phyloP scores from a whole-genome alignment of 2,797 vertebrate species.

The Hippoglossus hippoglossus region DNA sequence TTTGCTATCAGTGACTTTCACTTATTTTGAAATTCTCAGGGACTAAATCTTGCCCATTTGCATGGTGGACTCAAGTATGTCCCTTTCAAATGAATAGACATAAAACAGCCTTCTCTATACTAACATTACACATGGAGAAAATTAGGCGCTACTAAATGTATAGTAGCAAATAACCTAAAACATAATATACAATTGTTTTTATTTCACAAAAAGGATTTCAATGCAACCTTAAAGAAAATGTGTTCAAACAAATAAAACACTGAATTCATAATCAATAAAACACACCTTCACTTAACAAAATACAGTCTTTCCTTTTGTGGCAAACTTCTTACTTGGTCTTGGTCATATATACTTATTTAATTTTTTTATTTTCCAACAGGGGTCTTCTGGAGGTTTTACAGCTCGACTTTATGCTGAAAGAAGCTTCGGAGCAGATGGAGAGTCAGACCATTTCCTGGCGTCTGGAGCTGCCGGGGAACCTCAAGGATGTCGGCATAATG shows the following conservation, averaged over 20 bases:
- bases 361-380: slow-evolving; percentile 56
- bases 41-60: too few species aligned
- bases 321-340: too few species aligned
- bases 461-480: slow-evolving; percentile 80
- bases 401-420: slow-evolving; percentile 80
- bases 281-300: background rate
- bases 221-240: too few species aligned
- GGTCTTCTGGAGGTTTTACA: slow-evolving; percentile 84
- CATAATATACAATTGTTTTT: too few species aligned
- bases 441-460: slow-evolving; percentile 82
- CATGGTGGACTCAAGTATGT: too few species aligned
- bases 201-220: too few species aligned
- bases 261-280: background rate
- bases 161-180: too few species aligned
- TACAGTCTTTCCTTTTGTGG: background rate
- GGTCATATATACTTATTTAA: background rate
- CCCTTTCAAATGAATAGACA: too few species aligned
- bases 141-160: too few species aligned
- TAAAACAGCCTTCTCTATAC: too few species aligned
- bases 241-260: background rate
- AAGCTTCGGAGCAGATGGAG: slow-evolving; percentile 73
- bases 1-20: background rate
- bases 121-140: too few species aligned
- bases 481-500: slow-evolving; percentile 80
- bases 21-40: too few species aligned